Percentiles rank a stretch among this genome's conserved stretches.
These are phyloP conservation scores for Siderastrea siderea DNA, from an alignment of 92 coral and sea anemone species.

Conservation along the genomic window DNA sequence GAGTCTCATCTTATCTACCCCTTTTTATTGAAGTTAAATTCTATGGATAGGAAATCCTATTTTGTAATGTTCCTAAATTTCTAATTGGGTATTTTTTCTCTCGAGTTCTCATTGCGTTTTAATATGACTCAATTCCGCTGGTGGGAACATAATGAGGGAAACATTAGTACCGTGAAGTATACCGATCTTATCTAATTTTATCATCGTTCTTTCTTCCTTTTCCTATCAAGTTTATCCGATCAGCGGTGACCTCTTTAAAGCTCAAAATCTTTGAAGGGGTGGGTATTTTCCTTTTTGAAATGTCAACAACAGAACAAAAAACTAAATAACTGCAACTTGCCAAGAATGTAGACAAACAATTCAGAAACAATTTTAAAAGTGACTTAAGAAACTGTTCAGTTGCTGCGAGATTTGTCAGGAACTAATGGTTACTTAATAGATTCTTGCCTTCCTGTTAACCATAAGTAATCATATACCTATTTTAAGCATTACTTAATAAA, in stretches of 20 bases:
- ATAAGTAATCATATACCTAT: too few species aligned
- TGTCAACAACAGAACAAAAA: too few species aligned
- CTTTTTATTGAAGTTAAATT: conserved; percentile 1
- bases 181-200: not conserved
- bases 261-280: not conserved
- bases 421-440: too few species aligned
- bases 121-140: not conserved
- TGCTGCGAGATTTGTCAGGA: too few species aligned
- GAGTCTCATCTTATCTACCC: not conserved
- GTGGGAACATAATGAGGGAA: not conserved
- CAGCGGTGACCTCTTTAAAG: not conserved
- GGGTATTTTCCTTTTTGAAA: not conserved
- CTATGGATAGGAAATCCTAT: conserved; percentile 25
- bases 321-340: too few species aligned
- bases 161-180: not conserved
- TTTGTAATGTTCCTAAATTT: conserved; percentile 36
- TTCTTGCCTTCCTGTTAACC: too few species aligned
- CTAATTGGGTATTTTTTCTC: conserved; percentile 8
- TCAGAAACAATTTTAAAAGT: too few species aligned
- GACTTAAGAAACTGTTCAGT: too few species aligned
- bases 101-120: not conserved
- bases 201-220: not conserved
- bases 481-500: too few species aligned
- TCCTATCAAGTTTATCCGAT: not conserved
- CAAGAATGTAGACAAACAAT: too few species aligned